phyloP scores from a whole-genome alignment of 1,140 invertebrate genomes.

The Cotesia vestalis region DNA sequence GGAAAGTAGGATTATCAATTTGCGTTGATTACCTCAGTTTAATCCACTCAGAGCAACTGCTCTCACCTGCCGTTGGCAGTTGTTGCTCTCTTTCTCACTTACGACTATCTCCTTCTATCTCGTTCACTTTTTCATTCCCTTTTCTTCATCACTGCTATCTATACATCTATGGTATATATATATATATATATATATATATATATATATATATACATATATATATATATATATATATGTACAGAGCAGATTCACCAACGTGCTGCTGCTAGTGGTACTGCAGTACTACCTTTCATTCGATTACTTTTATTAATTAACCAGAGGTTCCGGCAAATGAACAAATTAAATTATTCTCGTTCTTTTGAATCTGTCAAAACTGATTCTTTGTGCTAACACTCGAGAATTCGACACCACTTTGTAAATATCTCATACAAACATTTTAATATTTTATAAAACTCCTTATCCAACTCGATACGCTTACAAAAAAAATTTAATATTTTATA shows the following conservation, averaged over 20 bases:
- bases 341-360: conserved; percentile 52
- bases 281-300: conserved; percentile 56
- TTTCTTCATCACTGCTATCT: conserved; percentile 14
- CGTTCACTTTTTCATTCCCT: conserved; percentile 28
- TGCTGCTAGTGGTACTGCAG: background rate
- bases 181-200: too few relatives aligned
- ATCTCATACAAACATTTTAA: background rate
- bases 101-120: conserved; percentile 34
- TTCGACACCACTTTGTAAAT: background rate
- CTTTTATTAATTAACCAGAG: conserved; percentile 59
- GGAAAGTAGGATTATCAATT: conserved; percentile 62
- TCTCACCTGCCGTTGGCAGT: conserved; percentile 54
- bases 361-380: conserved; percentile 32
- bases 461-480: background rate
- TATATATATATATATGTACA: too few relatives aligned
- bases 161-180: too few relatives aligned
- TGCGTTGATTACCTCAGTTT: conserved; percentile 62
- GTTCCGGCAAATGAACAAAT: conserved; percentile 52
- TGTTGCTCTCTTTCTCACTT: conserved; percentile 27
- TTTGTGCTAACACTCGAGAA: conserved; percentile 8
- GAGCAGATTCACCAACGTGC: conserved; percentile 3
- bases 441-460: background rate
- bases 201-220: too few relatives aligned
- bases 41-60: conserved; percentile 61
- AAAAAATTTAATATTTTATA: too few relatives aligned